Base-by-base conservation (phyloP, 2,113 vertebrate species). In the Morone saxatilis region DNA sequence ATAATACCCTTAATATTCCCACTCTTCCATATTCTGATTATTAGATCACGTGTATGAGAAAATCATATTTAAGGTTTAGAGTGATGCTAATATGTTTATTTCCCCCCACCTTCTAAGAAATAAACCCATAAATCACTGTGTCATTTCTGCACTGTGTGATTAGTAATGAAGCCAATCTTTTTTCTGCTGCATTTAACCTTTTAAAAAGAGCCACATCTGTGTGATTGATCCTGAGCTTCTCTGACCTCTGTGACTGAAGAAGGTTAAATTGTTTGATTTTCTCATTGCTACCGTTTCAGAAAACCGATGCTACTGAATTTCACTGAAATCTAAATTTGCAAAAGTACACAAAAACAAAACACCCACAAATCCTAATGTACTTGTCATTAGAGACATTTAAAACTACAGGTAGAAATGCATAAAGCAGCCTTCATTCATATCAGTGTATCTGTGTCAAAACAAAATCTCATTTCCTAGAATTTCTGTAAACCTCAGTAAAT, bases 121-220 rank as follows among this genome's bases (percentile, higher is more conserved):
- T 59, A 59, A 59, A 31, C 22, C 22, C 11, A 14, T 59, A 59
- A 59, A 36, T 60, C 48, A n/a, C 31, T n/a, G n/a, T 59, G n/a
- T 59, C 19, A 47, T 59, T 45, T 47, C 71, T 59, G 43, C 22
- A 73, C 40, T 31, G 20, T 7, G 7, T 16, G 38, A 48, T 47
- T 12, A 61, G 36, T 17, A 13, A 31, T 61, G 22, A 36, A 60
- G 16, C 57, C 57, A 19, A 73, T 45, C 9, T 60, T 6, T 63
- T 41, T 22, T 63, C 20, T 22, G 59, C 60, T 25, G 48, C 47
- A 41, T 40, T 76, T 65, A 76, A 76, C 36, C 59, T 50, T 76
- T 63, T 62, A 40, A 63, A 63, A 20, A 7, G 36, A 40, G 12
- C 53, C 72, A 19, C 4, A 14, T 13, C 47, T 53, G 19, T 53